Conservation (phyloP, 1,140 invertebrate genomes). For the Pseudomyrmex flavicornis region DNA sequence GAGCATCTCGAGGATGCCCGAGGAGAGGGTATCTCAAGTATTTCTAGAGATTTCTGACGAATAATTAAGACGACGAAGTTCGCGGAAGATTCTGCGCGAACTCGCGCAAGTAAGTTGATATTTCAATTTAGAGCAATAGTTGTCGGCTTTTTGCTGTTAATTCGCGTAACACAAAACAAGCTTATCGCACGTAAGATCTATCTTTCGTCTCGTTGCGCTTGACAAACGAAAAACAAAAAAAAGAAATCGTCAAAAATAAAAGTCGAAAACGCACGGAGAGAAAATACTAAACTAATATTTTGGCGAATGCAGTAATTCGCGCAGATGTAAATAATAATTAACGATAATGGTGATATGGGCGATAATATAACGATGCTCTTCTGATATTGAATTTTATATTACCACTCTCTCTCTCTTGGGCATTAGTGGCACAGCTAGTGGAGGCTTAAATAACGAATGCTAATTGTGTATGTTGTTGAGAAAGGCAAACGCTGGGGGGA, state of each 20-base stretch:
- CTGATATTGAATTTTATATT: conserved; percentile 45
- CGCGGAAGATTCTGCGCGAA: not conserved
- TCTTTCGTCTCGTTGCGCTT: too few species aligned
- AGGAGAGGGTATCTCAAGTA: not conserved
- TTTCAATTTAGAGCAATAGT: not conserved
- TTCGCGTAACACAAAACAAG: too few species aligned
- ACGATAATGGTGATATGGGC: conserved; percentile 17
- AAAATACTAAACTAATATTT: too few species aligned
- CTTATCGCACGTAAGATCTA: too few species aligned
- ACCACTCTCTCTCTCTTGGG: not conserved
- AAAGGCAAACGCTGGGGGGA: not conserved
- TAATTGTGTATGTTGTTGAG: conserved; percentile 50
- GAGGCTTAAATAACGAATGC: conserved; percentile 32
- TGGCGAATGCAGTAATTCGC: too few species aligned
- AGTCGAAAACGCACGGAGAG: too few species aligned
- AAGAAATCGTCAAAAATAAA: too few species aligned
- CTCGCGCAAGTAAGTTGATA: not conserved
- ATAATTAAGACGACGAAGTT: conserved; percentile 42
- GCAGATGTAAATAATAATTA: not conserved
- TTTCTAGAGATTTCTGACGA: conserved; percentile 32
- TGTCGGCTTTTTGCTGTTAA: not conserved
- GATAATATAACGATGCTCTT: not conserved
- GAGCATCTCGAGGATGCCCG: conserved; percentile 3
- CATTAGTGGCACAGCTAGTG: not conserved
- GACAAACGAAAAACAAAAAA: too few species aligned